Evolutionary conservation across 2,888 invertebrate genomes (phyloP), one percentile per base, ranked within the genome.

Genomic region (Clunio marinus): DNA sequence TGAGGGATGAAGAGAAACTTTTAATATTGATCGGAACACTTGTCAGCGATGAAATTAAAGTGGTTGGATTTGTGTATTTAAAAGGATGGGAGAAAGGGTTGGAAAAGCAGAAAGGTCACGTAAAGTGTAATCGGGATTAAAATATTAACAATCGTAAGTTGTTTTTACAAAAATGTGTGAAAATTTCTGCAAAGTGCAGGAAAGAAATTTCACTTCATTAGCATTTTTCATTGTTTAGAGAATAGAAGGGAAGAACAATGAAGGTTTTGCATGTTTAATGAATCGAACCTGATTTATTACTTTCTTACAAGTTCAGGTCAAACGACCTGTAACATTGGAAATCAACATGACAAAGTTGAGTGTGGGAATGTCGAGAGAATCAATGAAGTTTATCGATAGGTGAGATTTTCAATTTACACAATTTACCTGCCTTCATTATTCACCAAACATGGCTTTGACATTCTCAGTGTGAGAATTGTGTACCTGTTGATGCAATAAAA

Each of bases 301-400:
- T n/a, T n/a, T n/a, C n/a, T n/a, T n/a, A n/a, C n/a, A n/a, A n/a
- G n/a, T n/a, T n/a, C n/a, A n/a, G n/a, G n/a, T n/a, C n/a, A n/a
- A n/a, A n/a, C n/a, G 8, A 51, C 51, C 51, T 51, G 51, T 20
- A 20, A 45, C 4, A 45, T 17, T 17, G 51, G 3, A 17, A 15
- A 51, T 10, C n/a, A 8, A 2, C 8, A 51, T 7, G n/a, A 17
- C 22, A 20, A 22, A 51, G n/a, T n/a, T n/a, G n/a, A n/a, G 20
- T 51, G 51, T 51, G 51, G 51, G 51, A 51, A 51, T 51, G 51
- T 51, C 51, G 32, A 32, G 10, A 10, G 32, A 32, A n/a, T 41
- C 41, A 15, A 41, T 41, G 2, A 10, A 41, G 15, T n/a, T 10
- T 4, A 32, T n/a, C n/a, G 41, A 41, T 10, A 15, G 41, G 41